Base-by-base conservation (phyloP, 2,797 vertebrate genomes). In the Neostethus bicornis region DNA sequence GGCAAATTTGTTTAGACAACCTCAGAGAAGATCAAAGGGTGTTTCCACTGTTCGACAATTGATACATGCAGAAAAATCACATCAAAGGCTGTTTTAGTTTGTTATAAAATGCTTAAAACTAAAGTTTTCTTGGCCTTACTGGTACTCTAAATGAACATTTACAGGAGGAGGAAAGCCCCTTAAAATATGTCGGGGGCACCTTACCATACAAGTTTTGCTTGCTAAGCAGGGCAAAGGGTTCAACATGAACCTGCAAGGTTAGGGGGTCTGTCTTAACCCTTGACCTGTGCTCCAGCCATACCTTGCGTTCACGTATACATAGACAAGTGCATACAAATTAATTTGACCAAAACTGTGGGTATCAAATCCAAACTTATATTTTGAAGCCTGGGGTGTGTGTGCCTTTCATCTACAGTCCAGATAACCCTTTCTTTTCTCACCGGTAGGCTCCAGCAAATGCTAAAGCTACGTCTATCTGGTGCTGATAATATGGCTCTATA, bases 401-500 rank as follows among this genome's bases (percentile, higher is more conserved):
- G 43, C 21, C 48, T 23, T 46, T 63, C 51, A 77, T 55, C 1
- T 35, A 53, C 29, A 64, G 47, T 48, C 48, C n/a, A n/a, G n/a
- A 69, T 72, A 60, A 35, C 48, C 38, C 49, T 51, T 71, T 75
- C 69, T 73, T 72, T 61, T 26, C 61, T 44, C 47, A 54, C 47
- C 29, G 68, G 28, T 7, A 13, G 51, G 48, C 49, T 69, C 26
- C 58, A 25, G 19, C 70, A 56, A 79, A 66, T 66, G 58, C 59
- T 65, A 77, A 66, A 75, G 66, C 70, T 71, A 47, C 62, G 63
- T 60, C 66, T 89, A 85, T 92, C 80, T 85, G 78, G 80, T 78
- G 46, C 70, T 81, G 76, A 89, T 90, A 90, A 81, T 81, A 77
- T 88, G 66, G 78, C 68, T 88, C 93, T 95, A 95, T 93, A 93